phyloP scores from a whole-genome alignment of 2,797 vertebrate genomes.

The Thaleichthys pacificus region DNA sequence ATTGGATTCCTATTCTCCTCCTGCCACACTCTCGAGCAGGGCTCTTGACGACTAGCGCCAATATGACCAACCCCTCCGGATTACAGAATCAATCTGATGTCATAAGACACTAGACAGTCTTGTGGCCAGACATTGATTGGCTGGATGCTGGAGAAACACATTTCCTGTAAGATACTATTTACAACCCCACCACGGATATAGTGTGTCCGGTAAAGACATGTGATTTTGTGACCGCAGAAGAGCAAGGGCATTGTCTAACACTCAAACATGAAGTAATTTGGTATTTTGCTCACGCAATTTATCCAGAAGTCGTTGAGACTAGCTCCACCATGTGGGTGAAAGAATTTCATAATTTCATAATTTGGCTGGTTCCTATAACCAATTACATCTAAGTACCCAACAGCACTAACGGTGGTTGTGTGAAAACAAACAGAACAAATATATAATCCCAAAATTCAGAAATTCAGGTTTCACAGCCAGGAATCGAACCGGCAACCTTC shows the following conservation, averaged over 20 bases:
- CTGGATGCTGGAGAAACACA: neutral
- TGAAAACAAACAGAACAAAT: conserved; percentile 8
- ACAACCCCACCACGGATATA: neutral
- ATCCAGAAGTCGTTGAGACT: neutral
- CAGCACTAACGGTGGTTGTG: no score
- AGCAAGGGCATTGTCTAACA: neutral
- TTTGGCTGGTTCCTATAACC: no score
- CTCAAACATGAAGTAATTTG: neutral
- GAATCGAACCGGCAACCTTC: no score
- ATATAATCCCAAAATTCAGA: conserved; percentile 5
- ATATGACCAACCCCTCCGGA: neutral
- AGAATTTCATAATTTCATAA: no score
- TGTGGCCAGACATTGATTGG: neutral
- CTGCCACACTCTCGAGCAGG: neutral
- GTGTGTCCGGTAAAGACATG: neutral
- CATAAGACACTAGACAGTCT: neutral
- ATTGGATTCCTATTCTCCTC: conserved; percentile 1
- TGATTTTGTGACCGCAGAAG: neutral
- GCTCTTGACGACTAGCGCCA: neutral
- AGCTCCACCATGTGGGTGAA: no score
- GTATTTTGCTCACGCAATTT: no score
- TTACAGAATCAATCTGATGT: neutral
- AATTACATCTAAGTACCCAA: no score
- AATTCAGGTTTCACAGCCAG: no score
- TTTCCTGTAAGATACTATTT: neutral